Base-by-base conservation (phyloP, 2,888 invertebrate species). In the Rhabditophanes sp. region DNA sequence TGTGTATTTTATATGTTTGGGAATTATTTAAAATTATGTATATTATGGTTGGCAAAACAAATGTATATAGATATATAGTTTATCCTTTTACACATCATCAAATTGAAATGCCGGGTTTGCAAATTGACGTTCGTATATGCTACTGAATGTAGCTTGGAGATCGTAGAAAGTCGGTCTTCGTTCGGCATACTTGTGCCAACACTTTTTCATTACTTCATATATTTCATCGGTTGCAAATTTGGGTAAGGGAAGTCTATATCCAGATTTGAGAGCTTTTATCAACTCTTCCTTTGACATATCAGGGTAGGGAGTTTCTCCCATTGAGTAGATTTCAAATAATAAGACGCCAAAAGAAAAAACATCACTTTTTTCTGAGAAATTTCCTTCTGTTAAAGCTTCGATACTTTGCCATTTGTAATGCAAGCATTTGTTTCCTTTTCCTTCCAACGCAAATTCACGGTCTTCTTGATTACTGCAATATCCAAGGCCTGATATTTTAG, bases 401-500 rank as follows among this genome's bases (percentile, higher is more conserved):
- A 48, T 48, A 17, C 50, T 45, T 22, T 50, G 33, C 52, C 52
- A 52, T n/a, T 48, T 18, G n/a, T 46, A 44, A 3, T 47, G 47
- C 4, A 52, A 35, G 20, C 36, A 41, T 11, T 48, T 33, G 11
- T 50, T 39, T 4, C 46, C 41, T 19, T 39, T 12, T 1, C 44
- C 40, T 15, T 44, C 47, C 6, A 36, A 33, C 2, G 35, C 28
- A 24, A 52, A 52, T 29, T 46, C 43, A 1, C 37, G 33, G 24
- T 52, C 52, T 17, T 41, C 43, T 1, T 41, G 39, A 6, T 48
- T 46, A 1, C 48, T 48, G 16, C 52, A 52, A 29, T 47, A 52
- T 1, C 47, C 47, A 25, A 52, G 50, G 19, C 52, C 52, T 6
- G 48, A 17, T n/a, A 46, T 42, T 22, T 52, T 52, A 1, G 48